Conservation (phyloP, 1,140 invertebrate species). For the Pachypeltis micranthus region DNA sequence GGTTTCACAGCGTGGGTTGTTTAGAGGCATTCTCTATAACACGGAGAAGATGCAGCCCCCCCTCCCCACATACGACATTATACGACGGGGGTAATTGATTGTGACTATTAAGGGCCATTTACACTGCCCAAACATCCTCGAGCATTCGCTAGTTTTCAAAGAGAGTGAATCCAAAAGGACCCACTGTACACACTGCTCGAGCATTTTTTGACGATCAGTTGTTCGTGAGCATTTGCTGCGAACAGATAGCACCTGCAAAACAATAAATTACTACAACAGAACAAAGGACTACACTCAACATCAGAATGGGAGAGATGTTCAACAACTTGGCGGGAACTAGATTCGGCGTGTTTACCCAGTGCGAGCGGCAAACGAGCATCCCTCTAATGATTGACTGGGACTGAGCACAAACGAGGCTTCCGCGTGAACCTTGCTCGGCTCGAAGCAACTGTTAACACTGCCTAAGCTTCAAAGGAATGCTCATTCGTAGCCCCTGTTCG, state of each 20-base stretch:
- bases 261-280: too few relatives aligned
- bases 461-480: background rate
- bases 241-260: too few relatives aligned
- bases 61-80: too few relatives aligned
- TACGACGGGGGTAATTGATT: too few relatives aligned
- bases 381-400: background rate
- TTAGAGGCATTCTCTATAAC: too few relatives aligned
- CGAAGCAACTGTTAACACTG: background rate
- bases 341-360: too few relatives aligned
- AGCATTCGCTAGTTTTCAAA: background rate
- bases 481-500: slow-evolving; percentile 2
- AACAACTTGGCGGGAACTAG: too few relatives aligned
- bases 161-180: background rate
- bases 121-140: background rate
- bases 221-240: background rate
- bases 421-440: background rate
- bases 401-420: background rate
- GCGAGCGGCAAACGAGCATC: background rate
- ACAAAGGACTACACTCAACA: too few relatives aligned
- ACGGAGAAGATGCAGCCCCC: too few relatives aligned
- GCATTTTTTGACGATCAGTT: background rate
- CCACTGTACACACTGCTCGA: background rate
- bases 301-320: too few relatives aligned
- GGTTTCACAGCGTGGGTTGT: background rate
- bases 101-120: too few relatives aligned